Conservation (phyloP, 2,888 invertebrate species). For the Helicoverpa assulta region DNA sequence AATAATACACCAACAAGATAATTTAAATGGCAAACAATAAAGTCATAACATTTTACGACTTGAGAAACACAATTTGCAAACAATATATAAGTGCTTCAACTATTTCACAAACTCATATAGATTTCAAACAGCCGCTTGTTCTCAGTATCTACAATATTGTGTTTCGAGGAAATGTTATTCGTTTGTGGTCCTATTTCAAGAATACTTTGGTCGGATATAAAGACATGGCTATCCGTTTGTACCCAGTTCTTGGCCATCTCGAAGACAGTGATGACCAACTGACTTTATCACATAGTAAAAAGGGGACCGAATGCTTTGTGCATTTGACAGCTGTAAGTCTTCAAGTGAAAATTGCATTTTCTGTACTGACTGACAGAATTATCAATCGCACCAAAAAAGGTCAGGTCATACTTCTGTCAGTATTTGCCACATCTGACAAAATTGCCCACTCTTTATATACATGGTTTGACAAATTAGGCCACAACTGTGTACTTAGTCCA, state of each 20-base stretch:
- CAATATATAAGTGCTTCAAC: neutral
- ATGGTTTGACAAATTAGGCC: too few species aligned
- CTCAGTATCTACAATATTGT: neutral
- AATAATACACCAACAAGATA: neutral
- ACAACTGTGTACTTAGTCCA: too few species aligned
- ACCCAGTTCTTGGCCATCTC: neutral
- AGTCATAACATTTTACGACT: constrained; percentile 12
- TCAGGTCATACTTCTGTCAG: too few species aligned
- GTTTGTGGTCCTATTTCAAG: neutral
- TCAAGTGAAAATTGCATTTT: too few species aligned
- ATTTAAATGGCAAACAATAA: constrained; percentile 2
- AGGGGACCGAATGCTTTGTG: too few species aligned
- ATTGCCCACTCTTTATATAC: too few species aligned
- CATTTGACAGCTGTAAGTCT: too few species aligned
- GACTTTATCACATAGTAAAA: too few species aligned
- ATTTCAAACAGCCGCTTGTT: constrained; percentile 2
- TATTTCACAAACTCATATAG: constrained; percentile 1
- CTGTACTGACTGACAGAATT: too few species aligned
- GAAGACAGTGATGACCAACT: neutral
- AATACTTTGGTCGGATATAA: neutral
- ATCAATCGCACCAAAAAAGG: too few species aligned
- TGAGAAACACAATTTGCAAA: constrained; percentile 8
- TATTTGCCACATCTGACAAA: too few species aligned
- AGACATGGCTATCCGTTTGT: neutral
- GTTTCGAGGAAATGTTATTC: neutral